These are phyloP conservation scores for Diaphora mendica DNA, from an alignment of 2,888 invertebrate genomes.

Conservation along the genomic window DNA sequence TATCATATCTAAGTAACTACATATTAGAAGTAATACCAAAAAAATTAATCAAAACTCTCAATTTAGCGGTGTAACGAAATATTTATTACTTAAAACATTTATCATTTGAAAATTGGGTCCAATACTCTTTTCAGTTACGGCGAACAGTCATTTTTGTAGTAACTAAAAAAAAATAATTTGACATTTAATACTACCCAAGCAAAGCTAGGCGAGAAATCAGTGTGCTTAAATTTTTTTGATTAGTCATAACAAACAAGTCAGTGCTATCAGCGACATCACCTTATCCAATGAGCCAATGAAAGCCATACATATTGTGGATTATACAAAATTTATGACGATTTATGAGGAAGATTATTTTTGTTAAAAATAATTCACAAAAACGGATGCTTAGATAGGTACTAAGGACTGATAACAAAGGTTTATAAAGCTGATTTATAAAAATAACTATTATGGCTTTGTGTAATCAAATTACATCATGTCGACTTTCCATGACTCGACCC, in stretches of 20 bases:
- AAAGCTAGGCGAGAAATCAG: not conserved
- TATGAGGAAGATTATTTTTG: not conserved
- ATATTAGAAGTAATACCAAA: too few species aligned
- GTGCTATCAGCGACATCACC: not conserved
- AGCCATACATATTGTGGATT: not conserved
- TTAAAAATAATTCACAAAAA: not conserved
- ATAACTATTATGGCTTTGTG: not conserved
- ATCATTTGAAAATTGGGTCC: too few species aligned
- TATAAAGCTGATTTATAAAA: not conserved
- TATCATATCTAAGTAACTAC: too few species aligned
- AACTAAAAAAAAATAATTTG: too few species aligned
- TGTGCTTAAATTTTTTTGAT: not conserved
- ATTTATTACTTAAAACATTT: too few species aligned
- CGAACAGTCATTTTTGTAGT: too few species aligned
- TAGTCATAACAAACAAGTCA: not conserved
- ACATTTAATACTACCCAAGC: not conserved
- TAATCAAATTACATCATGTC: not conserved
- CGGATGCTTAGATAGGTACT: not conserved
- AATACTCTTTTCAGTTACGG: too few species aligned
- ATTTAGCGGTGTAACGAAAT: too few species aligned
- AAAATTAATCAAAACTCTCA: too few species aligned
- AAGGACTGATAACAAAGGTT: conserved; percentile 11
- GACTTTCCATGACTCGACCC: not conserved
- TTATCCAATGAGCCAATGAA: conserved; percentile 2
- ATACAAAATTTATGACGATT: not conserved